Base-by-base conservation (phyloP, 2,888 invertebrate species). In the Zaprionus obscuricornis region DNA sequence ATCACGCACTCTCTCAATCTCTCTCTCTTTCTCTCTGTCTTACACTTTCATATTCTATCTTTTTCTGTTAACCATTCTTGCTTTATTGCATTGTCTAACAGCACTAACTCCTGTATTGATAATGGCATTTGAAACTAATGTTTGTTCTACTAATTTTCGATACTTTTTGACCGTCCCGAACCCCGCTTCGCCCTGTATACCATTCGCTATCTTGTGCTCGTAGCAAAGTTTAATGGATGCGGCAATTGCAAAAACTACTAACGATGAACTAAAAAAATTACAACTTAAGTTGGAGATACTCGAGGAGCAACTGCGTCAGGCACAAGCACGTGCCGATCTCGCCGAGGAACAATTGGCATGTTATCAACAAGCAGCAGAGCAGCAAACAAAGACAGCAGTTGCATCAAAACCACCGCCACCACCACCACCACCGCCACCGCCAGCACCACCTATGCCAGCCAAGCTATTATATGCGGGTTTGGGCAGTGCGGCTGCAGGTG, bases 221-320 rank as follows among this genome's bases (percentile, higher is more conserved):
- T 88, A 91, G 91, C 92, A 92, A 70, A 91, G 90, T 85, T 86
- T 92, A 54, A 91, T 92, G 86, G 92, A 92, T 77, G 91, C 91
- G 77, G 92, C 92, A 73, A 91, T 91, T 51, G 91, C 91, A 85
- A 90, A 89, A 87, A 87, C 82, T 87, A 89, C 89, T 89, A 90
- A 89, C 86, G 91, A 91, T 43, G 91, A 92, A 87, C 90, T 92
- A 77, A 92, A 92, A 85, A 90, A 91, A 55, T 90, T 92, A 60
- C 92, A 92, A 81, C 90, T 92, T 74, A 92, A 92, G 87, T 85
- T 92, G 63, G 92, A 92, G 74, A 88, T 92, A 40, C 90, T 92
- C 3, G 92, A 92, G 83, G 91, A 91, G 26, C 92, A 92, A 66
- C 86, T 92, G 55, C 90, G 90, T 31, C 89, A 90, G 66, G 91